Base-by-base conservation (phyloP, 2,113 vertebrate species). In the Drymodes brunneopygia region DNA sequence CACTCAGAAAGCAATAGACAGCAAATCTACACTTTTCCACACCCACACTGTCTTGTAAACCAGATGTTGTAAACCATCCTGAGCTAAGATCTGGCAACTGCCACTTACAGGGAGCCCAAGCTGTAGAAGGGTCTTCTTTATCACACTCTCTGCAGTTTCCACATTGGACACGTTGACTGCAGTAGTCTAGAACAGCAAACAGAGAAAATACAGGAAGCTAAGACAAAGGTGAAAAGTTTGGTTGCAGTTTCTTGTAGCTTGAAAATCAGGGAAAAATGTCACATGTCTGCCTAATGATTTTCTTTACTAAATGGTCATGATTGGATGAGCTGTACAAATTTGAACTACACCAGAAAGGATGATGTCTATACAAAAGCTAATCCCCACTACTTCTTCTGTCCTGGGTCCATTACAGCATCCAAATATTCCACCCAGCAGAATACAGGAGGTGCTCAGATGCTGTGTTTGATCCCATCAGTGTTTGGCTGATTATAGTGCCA, bases 101-200 rank as follows among this genome's bases (percentile, higher is more conserved):
- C 24, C 73, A 97, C 98, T 98, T 94, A 98, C 98, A 73, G 95
- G 91, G 70, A 97, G 80, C 47, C 96, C 96, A 81, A 98, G 94
- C 45, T 98, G 97, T 31, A 97, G 70, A 56, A 96, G 54, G 18
- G 94, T 87, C 79, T 90, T 96, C 90, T 97, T 96, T 51, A 98
- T 96, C 74, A 98, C 94, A 35, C 81, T 94, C 64, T 97, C 97
- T 27, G 96, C 92, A 12, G 96, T 96, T 86, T 98, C 98, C 66
- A 90, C 90, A 40, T 98, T 98, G 85, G 93, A 95, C 61, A 98
- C 96, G 1, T 38, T 94, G 48, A 98, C 74, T 20, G 73, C 33
- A 12, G 95, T 75, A 18, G 87, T 97, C 98, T 98, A 83, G 48
- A 65, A 93, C n/a, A 90, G 54, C 89, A 83, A 92, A 80, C 25